These are phyloP conservation scores for Melanaphis sacchari DNA, from an alignment of 1,140 invertebrate genomes.

Conservation along the genomic window DNA sequence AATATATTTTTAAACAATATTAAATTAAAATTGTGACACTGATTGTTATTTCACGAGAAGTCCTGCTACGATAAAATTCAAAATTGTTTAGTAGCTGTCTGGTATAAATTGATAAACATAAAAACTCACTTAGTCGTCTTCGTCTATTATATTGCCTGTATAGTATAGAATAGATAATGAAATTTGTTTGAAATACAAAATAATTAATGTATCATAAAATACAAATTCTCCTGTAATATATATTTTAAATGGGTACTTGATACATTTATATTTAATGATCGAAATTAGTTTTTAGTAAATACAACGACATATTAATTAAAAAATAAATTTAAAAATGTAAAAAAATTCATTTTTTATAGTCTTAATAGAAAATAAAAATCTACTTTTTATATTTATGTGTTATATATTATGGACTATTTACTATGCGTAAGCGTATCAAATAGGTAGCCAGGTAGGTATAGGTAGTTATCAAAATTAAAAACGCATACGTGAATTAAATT, in stretches of 20 bases:
- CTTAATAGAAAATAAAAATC: background rate
- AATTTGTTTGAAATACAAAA: background rate
- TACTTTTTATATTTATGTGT: background rate
- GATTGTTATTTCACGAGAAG: background rate
- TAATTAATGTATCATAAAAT: background rate
- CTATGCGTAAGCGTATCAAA: background rate
- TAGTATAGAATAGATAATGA: background rate
- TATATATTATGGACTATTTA: background rate
- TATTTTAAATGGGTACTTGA: background rate
- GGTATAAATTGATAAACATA: conserved; percentile 11
- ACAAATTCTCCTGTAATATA: background rate
- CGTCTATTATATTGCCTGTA: background rate
- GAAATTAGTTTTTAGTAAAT: background rate
- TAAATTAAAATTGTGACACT: background rate
- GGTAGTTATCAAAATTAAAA: background rate
- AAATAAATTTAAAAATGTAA: background rate
- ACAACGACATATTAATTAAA: background rate
- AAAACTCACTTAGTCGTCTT: background rate
- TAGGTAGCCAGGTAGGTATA: background rate
- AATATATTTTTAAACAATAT: background rate
- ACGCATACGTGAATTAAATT: background rate
- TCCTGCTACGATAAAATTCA: background rate
- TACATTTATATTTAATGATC: background rate
- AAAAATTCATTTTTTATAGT: background rate
- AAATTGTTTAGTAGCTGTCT: background rate